Evolutionary conservation across 2,888 invertebrate species (phyloP).

Genomic region (Homarus gammarus): DNA sequence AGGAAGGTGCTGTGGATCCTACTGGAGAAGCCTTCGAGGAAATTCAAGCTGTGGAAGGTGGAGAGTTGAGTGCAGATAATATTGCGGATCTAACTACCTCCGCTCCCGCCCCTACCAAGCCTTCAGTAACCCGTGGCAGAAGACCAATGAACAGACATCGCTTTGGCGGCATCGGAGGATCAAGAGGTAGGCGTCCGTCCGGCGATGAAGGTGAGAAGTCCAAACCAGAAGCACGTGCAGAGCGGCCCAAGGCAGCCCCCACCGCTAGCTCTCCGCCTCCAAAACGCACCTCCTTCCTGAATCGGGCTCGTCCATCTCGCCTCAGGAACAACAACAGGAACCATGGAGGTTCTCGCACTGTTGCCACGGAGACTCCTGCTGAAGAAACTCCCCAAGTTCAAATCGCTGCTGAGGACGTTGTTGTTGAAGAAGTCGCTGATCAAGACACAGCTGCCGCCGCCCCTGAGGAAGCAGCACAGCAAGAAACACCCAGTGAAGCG

Average conservation of each 20-base stretch:
- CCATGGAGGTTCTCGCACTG: conserved; percentile 20
- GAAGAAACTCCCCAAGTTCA: conserved; percentile 13
- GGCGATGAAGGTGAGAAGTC: not conserved
- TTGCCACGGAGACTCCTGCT: conserved; percentile 27
- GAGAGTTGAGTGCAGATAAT: not conserved
- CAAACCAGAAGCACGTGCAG: not conserved
- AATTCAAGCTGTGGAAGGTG: not conserved
- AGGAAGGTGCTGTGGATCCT: not conserved
- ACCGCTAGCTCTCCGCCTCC: not conserved
- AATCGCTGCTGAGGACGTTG: not conserved
- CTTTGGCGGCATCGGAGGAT: conserved; percentile 7
- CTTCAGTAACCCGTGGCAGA: not conserved
- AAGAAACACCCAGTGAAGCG: not conserved
- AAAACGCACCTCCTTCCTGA: not conserved
- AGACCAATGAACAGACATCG: conserved; percentile 32
- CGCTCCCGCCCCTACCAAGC: not conserved
- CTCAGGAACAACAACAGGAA: conserved; percentile 2
- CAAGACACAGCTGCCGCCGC: not conserved
- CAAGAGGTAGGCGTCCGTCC: not conserved
- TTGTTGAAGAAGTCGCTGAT: not conserved
- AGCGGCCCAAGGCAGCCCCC: not conserved
- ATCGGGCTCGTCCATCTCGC: not conserved
- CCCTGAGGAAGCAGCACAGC: not conserved
- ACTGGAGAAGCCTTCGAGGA: not conserved
- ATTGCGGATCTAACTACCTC: not conserved